These are phyloP conservation scores for Idaea aversata DNA, from an alignment of 2,888 invertebrate species.

Conservation along the genomic window DNA sequence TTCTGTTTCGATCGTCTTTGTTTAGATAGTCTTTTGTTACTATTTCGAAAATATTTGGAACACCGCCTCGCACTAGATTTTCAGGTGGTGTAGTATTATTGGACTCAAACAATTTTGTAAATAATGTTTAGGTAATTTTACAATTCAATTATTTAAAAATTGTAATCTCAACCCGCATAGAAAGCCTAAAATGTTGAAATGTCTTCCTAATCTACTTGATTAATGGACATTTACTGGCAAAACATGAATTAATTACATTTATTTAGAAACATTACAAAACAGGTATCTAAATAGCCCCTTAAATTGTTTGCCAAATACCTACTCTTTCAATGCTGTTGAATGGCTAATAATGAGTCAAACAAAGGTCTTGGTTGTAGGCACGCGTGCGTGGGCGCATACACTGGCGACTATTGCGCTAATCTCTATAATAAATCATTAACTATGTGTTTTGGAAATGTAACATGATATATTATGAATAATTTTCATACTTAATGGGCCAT, in stretches of 20 bases:
- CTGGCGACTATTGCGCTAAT: background rate
- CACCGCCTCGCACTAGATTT: too few relatives aligned
- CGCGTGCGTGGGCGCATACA: background rate
- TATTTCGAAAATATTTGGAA: too few relatives aligned
- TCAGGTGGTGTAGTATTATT: too few relatives aligned
- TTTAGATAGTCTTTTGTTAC: too few relatives aligned
- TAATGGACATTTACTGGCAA: background rate
- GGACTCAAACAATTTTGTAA: too few relatives aligned
- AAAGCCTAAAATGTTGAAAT: too few relatives aligned
- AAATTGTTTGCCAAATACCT: background rate
- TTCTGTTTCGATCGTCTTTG: too few relatives aligned
- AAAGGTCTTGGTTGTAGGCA: background rate
- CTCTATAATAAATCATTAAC: background rate
- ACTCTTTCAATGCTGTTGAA: background rate
- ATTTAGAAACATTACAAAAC: background rate
- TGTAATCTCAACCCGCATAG: too few relatives aligned
- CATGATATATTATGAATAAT: background rate
- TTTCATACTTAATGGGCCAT: background rate
- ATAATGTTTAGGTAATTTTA: too few relatives aligned
- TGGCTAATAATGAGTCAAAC: background rate
- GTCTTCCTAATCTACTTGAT: background rate
- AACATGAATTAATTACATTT: background rate
- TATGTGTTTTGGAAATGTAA: background rate
- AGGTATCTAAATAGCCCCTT: background rate
- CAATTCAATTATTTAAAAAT: too few relatives aligned